Evolutionary conservation across 1,140 invertebrate species (phyloP), one percentile per base, ranked within the genome.

Genomic region (Zophobas atratus): DNA sequence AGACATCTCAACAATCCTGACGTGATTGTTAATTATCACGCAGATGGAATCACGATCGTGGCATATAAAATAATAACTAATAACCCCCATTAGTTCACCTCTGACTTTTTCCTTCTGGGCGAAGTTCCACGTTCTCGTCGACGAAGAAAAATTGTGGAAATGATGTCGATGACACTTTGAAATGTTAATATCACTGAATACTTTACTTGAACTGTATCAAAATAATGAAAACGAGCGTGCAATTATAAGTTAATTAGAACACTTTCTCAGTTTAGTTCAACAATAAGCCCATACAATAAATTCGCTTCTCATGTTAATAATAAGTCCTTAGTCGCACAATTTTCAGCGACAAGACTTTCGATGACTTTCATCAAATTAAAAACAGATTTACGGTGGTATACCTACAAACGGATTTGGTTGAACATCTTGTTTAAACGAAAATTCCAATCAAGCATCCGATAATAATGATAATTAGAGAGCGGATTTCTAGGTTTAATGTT

Each of bases 291-390:
- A 2, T 43, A 67, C 38, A 67, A 67, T 67, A 67, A 67, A 67
- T 67, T 67, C 39, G 6, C 60, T 67, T 67, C 60, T 67, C 60
- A 67, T 67, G 60, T 67, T 43, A 67, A 67, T 41, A 67, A 41
- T 41, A 67, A 67, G 36, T 6, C 60, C 33, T 20, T 20, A 20
- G 20, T 20, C 60, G 33, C 60, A 67, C 60, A 67, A 67, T 67
- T 67, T 67, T 67, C 60, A 67, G 32, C 32, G 60, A 67, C 41
- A 67, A 67, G 41, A 67, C 60, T 67, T 67, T 67, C 60, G 60
- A 67, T 67, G 60, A 67, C 60, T 67, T 67, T 67, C 60, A 67
- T 67, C 60, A 39, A 67, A 67, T 67, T 67, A 67, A 67, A 39
- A 67, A 32, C n/a, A 1, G 60, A 38, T 46, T 46, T 39, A 20